These are phyloP conservation scores for Saguinus midas DNA, from an alignment of 2,113 vertebrate genomes.

Conservation along the genomic window DNA sequence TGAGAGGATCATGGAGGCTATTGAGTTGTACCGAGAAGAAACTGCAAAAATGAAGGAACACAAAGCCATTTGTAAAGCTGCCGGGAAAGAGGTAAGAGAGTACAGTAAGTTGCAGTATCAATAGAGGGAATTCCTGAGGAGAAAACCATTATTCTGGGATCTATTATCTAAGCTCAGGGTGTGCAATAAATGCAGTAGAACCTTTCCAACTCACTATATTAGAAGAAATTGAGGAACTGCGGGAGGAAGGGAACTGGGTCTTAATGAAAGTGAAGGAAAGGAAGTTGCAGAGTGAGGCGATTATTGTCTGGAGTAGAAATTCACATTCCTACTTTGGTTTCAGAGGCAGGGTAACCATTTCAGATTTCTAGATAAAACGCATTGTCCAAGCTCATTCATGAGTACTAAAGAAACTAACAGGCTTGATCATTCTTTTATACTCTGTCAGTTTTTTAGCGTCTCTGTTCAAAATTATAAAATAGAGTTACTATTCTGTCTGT, in stretches of 20 bases:
- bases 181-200: neutral
- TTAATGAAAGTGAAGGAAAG: neutral
- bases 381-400: neutral
- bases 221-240: neutral
- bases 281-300: neutral
- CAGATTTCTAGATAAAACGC: neutral
- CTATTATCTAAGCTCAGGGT: neutral
- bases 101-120: too few species aligned
- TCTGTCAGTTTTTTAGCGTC: neutral
- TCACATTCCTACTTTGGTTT: neutral
- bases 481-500: neutral
- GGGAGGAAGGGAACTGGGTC: neutral
- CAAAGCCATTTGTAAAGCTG: slow-evolving; percentile 87
- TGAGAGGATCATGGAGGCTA: slow-evolving; percentile 96
- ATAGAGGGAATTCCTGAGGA: neutral
- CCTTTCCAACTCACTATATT: neutral
- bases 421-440: neutral
- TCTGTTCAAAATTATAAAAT: neutral
- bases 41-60: slow-evolving; percentile 90
- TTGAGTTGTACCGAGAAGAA: slow-evolving; percentile 94
- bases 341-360: neutral
- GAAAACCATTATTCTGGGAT: neutral
- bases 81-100: slow-evolving; percentile 90
- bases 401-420: neutral
- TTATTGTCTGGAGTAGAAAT: neutral